Evolutionary conservation across 1,140 invertebrate species (phyloP), one percentile per base, ranked within the genome.

Genomic region (Camponotus pennsylvanicus): DNA sequence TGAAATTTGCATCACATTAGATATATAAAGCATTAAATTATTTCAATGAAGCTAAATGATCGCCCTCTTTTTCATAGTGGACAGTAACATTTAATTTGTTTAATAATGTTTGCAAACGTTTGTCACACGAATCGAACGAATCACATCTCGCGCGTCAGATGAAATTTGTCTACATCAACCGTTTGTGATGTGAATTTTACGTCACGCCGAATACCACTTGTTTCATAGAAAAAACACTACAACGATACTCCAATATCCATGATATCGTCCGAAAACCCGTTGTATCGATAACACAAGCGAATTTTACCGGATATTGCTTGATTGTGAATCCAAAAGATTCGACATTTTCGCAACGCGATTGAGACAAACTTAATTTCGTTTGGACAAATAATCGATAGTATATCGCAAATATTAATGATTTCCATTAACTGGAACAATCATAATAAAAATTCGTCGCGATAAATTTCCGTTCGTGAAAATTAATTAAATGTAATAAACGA

Each of bases 201-300:
- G 79, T 83, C 79, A 83, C 69, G 55, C 57, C 55, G 55, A 55
- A 75, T 75, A 57, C 69, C 57, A 83, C 69, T 83, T 70, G 79
- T 73, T 83, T 61, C 40, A 63, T 75, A 83, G 69, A 83, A 83
- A 52, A 52, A 83, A 83, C 40, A 83, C 55, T 83, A 83, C 69
- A 73, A 73, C 69, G 69, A 61, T 83, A 83, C 79, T 83, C 55
- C 69, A 83, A 83, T 61, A 83, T 83, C 27, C 55, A 61, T 42
- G 69, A 61, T 83, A 63, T 83, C 69, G 32, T 27, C n/a, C 27
- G 3, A 70, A 75, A 82, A 83, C 59, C 79, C 57, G 55, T 83
- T 75, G 55, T 83, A 83, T 83, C 69, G 69, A 83, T 83, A 83
- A 83, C 69, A 83, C 69, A 83, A 45, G 69, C 69, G 40, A 75